Evolutionary conservation across 2,888 invertebrate species (phyloP).

Genomic region (Micoletzkya japonica): DNA sequence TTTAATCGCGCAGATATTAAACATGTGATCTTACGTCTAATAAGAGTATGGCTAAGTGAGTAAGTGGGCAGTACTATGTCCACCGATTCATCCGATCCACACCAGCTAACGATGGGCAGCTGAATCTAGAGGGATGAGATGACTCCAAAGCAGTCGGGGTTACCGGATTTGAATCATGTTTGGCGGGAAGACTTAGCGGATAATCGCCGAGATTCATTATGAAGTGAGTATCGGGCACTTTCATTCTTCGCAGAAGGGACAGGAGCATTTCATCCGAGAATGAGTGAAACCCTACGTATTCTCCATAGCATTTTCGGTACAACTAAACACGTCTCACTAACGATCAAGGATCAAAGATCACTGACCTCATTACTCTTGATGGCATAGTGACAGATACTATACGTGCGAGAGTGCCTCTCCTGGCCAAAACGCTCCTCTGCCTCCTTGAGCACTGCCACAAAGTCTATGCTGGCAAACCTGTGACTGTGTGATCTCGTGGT

Average conservation of each 20-base stretch:
- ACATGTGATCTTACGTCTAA: slow-evolving; percentile 65
- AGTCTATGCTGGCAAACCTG: slow-evolving; percentile 5
- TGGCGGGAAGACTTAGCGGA: slow-evolving; percentile 73
- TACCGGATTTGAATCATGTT: background rate
- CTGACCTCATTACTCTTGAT: slow-evolving; percentile 13
- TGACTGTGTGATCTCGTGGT: slow-evolving; percentile 10
- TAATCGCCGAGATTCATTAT: slow-evolving; percentile 92
- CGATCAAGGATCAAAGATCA: background rate
- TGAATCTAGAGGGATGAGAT: slow-evolving; percentile 83
- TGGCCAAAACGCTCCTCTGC: background rate
- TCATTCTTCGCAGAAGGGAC: slow-evolving; percentile 69
- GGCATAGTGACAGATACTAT: slow-evolving; percentile 24
- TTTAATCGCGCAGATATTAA: no score
- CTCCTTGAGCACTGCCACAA: background rate
- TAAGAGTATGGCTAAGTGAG: slow-evolving; percentile 85
- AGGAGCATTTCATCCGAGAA: slow-evolving; percentile 86
- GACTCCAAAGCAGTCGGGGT: slow-evolving; percentile 63
- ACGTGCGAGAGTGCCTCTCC: background rate
- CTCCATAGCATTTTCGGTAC: slow-evolving; percentile 86
- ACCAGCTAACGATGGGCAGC: slow-evolving; percentile 90
- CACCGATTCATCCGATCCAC: slow-evolving; percentile 81
- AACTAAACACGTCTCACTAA: no score
- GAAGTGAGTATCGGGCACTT: slow-evolving; percentile 83
- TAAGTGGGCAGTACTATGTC: slow-evolving; percentile 95
- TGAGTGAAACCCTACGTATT: slow-evolving; percentile 92